phyloP scores from a whole-genome alignment of 2,113 vertebrate species.

The Cinclus mexicanus region DNA sequence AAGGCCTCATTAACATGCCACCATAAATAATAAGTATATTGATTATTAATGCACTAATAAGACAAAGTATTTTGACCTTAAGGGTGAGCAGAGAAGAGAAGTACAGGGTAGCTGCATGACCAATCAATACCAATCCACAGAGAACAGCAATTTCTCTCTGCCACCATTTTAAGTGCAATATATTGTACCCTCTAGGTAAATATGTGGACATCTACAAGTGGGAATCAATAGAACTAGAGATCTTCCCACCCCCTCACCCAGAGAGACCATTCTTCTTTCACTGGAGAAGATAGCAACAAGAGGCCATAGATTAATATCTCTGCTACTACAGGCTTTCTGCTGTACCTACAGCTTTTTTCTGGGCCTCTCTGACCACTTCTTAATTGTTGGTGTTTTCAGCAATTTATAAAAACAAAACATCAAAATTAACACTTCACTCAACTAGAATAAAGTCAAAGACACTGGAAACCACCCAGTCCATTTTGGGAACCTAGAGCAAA shows the following conservation, averaged over 20 bases:
- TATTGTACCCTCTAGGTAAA: slow-evolving; percentile 46
- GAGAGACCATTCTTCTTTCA: background rate
- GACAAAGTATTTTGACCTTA: slow-evolving; percentile 18
- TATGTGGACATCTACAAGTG: slow-evolving; percentile 57
- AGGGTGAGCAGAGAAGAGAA: background rate
- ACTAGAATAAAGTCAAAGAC: background rate
- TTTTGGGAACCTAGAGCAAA: background rate
- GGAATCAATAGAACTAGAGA: slow-evolving; percentile 20
- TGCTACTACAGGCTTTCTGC: background rate
- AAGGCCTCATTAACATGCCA: slow-evolving; percentile 24
- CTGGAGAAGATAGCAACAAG: background rate
- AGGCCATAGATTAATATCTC: background rate
- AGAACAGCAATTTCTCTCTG: slow-evolving; percentile 49
- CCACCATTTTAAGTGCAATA: slow-evolving; percentile 56
- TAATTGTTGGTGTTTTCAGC: background rate
- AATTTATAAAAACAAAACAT: background rate
- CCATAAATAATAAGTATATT: slow-evolving; percentile 30
- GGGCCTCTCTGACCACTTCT: background rate
- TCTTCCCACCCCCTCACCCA: slow-evolving; percentile 11
- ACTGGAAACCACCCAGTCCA: background rate
- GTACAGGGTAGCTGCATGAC: background rate
- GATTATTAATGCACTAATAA: slow-evolving; percentile 46
- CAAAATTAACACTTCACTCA: background rate
- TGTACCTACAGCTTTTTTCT: background rate
- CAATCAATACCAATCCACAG: slow-evolving; percentile 48